phyloP scores from a whole-genome alignment of 2,888 invertebrate species.

The Oscheius sp. region DNA sequence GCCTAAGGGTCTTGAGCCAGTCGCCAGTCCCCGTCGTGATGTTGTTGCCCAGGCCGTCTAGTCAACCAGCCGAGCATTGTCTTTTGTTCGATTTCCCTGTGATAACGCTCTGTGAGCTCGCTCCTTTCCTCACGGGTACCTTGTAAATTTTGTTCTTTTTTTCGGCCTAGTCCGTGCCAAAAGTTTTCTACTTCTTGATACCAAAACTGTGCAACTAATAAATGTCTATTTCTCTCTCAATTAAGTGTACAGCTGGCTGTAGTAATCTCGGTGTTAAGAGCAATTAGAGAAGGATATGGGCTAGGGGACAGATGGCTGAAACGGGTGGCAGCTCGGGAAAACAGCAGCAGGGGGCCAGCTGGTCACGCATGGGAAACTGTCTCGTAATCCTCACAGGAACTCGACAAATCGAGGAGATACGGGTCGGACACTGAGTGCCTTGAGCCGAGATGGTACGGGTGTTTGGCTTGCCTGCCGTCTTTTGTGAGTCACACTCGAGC shows the following conservation, averaged over 20 bases:
- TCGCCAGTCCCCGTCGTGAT: background rate
- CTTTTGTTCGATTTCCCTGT: constrained; percentile 17
- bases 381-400: background rate
- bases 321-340: constrained; percentile 34
- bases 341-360: constrained; percentile 18
- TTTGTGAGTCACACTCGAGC: too few relatives aligned
- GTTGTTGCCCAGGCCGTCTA: background rate
- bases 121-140: constrained; percentile 30
- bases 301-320: constrained; percentile 30
- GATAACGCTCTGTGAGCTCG: constrained; percentile 27
- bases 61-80: background rate
- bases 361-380: background rate
- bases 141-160: background rate
- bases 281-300: constrained; percentile 13
- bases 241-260: constrained; percentile 10
- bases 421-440: too few relatives aligned
- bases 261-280: constrained; percentile 29
- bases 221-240: constrained; percentile 11
- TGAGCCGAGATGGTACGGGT: too few relatives aligned
- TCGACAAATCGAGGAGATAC: too few relatives aligned
- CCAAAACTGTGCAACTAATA: constrained; percentile 27
- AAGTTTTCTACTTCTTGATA: background rate
- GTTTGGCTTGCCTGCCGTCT: too few relatives aligned
- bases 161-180: constrained; percentile 18
- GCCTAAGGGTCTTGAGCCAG: constrained; percentile 16